These are phyloP conservation scores for Acheta domesticus DNA, from an alignment of 2,888 invertebrate species.

Conservation along the genomic window DNA sequence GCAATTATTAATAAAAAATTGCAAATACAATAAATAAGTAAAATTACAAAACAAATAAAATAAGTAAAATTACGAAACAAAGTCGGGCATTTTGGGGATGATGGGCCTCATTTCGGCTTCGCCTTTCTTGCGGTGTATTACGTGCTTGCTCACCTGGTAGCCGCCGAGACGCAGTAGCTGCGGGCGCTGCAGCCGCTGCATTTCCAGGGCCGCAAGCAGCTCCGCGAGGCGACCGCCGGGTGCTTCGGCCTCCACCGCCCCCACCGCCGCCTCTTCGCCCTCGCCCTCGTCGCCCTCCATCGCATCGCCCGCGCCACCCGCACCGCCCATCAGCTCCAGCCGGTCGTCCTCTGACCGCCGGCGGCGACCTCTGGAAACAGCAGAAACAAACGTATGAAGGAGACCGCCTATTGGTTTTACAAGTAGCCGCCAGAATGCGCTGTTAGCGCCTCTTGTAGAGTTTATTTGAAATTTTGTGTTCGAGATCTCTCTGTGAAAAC, in stretches of 20 bases:
- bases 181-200: not conserved
- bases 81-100: no score
- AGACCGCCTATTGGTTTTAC: no score
- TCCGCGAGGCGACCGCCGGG: not conserved
- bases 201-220: not conserved
- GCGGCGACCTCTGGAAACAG: not conserved
- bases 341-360: not conserved
- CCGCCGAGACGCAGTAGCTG: not conserved
- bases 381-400: not conserved
- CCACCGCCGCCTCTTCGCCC: not conserved
- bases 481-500: no score
- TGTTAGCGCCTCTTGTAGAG: no score
- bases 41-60: no score
- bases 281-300: not conserved
- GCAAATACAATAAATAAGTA: no score
- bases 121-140: no score
- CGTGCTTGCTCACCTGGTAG: not conserved
- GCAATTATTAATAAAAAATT: no score
- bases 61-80: no score
- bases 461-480: no score
- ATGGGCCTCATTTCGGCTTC: no score
- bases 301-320: not conserved
- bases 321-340: not conserved
- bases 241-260: not conserved
- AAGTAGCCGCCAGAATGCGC: no score